Conservation (phyloP, 2,888 invertebrate genomes). For the Agriotes lineatus region DNA sequence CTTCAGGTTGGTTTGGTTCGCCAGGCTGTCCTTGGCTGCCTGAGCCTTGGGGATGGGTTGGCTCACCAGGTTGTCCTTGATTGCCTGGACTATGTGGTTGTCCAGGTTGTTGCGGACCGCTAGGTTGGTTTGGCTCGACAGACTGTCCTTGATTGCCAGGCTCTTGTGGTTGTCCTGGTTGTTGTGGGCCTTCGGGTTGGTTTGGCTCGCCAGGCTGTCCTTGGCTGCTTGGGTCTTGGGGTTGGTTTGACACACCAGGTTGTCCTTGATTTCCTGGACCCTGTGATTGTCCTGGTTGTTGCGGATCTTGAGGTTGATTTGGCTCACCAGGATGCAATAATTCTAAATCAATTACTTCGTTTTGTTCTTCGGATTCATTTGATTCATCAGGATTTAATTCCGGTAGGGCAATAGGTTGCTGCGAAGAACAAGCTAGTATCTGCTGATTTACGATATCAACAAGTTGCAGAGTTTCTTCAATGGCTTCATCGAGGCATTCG, state of each 20-base stretch:
- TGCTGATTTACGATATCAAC: not conserved
- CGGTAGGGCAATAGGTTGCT: not conserved
- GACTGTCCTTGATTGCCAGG: not conserved
- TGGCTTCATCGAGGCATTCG: constrained; percentile 3
- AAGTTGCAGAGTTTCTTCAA: not conserved
- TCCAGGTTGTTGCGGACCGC: not conserved
- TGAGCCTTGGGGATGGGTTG: not conserved
- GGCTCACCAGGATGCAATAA: too few species aligned
- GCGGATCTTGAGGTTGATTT: not conserved
- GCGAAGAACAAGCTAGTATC: not conserved
- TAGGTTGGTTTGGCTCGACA: not conserved
- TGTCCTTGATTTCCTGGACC: not conserved
- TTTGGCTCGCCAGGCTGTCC: not conserved
- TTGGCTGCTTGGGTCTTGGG: not conserved
- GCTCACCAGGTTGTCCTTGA: not conserved
- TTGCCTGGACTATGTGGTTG: not conserved
- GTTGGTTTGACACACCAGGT: not conserved
- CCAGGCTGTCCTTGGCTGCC: not conserved
- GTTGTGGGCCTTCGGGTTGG: not conserved
- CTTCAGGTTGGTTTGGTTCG: not conserved
- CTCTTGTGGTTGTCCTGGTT: not conserved
- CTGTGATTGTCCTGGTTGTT: not conserved
- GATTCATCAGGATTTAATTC: not conserved
- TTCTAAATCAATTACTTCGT: not conserved
- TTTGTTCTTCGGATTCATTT: not conserved